Evolutionary conservation across 2,797 vertebrate species (phyloP), one percentile per base, ranked within the genome.

Genomic region (Vultur gryphus): DNA sequence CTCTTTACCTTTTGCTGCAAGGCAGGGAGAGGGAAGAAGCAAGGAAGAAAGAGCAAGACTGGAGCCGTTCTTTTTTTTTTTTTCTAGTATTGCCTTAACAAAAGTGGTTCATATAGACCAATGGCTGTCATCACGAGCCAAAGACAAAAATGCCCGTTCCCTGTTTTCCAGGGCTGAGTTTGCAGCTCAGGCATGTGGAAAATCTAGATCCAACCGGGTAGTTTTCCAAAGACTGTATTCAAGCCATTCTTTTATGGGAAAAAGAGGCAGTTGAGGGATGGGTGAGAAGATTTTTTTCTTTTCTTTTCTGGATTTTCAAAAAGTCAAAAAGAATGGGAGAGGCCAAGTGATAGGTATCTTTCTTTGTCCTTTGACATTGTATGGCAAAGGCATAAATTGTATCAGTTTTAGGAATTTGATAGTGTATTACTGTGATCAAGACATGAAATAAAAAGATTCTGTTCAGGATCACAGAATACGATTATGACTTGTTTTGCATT

Each of bases 381-480:
- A 25, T 82, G 51, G 35, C 31, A 92, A 85, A 77, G 24, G 39
- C n/a, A 41, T 51, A 49, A 43, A 52, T 67, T 58, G 3, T 44
- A 24, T 81, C 14, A 28, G 17, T n/a, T 90, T 80, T 80, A 48
- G 59, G 55, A 73, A 58, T 85, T 57, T 69, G 8, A 5, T 46
- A 72, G 37, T 28, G 1, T 37, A 20, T 58, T 72, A 7, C 21
- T 79, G n/a, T 54, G 26, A 39, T 82, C 25, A 80, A 10, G 10
- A 16, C 6, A 13, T 21, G 64, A 69, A 66, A 62, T 37, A 35
- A 44, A 44, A 72, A 66, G 8, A 17, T 77, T 79, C 39, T 72
- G 7, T 82, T 70, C 8, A n/a, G 31, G 21, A 55, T 59, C 11
- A 11, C 1, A 1, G 9, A 8, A 21, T 39, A 15, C 0, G 0